phyloP scores from a whole-genome alignment of 2,797 vertebrate genomes.

The Lepilemur ruficaudatus region DNA sequence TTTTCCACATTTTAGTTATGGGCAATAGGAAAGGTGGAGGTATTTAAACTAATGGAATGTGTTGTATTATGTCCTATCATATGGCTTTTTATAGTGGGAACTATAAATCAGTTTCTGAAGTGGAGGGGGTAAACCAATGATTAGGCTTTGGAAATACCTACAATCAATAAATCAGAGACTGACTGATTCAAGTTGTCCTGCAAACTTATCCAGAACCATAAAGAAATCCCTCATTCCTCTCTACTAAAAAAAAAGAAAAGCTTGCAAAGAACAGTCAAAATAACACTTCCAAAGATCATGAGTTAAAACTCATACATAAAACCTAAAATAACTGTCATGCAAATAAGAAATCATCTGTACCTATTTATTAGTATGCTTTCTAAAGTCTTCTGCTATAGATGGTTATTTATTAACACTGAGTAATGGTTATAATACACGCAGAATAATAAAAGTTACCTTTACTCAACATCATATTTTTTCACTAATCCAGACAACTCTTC shows the following conservation, averaged over 20 bases:
- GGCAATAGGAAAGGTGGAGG: not conserved
- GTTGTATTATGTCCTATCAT: not conserved
- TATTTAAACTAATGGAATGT: constrained; percentile 4
- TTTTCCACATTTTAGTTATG: constrained; percentile 14
- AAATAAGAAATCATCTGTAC: not conserved
- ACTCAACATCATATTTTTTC: constrained; percentile 10
- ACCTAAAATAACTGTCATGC: not conserved
- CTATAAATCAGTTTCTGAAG: constrained; percentile 34
- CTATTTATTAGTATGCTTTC: not conserved
- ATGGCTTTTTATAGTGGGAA: not conserved
- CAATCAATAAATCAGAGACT: constrained; percentile 29
- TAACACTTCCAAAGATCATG: not conserved
- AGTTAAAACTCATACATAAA: not conserved
- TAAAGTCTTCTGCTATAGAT: not conserved
- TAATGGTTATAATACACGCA: not conserved
- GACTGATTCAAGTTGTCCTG: not conserved
- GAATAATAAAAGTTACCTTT: constrained; percentile 38
- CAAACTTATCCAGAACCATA: constrained; percentile 11
- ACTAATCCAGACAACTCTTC: constrained; percentile 27
- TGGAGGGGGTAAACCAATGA: not conserved
- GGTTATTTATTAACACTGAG: not conserved
- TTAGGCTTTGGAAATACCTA: constrained; percentile 24
- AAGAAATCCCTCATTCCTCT: constrained; percentile 5
- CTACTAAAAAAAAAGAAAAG: not conserved
- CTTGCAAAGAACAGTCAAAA: not conserved